A percentile compares a stretch with the other conserved stretches of the same genome.
These are phyloP conservation scores for Rhopalosiphum maidis DNA, from an alignment of 1,140 invertebrate species.

Conservation along the genomic window DNA sequence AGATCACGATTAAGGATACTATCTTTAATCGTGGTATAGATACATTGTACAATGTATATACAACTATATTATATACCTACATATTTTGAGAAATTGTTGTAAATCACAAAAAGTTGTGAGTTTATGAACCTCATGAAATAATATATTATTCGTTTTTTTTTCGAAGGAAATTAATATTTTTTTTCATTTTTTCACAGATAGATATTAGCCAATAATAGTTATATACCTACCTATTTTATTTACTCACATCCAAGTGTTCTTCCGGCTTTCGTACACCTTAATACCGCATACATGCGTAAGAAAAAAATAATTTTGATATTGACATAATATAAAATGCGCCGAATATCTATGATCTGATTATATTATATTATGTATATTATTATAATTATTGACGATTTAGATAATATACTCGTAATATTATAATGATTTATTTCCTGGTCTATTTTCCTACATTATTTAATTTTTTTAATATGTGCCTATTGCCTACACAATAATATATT, in stretches of 20 bases:
- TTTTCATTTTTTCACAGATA: background rate
- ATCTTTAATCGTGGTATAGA: too few species aligned
- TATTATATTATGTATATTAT: background rate
- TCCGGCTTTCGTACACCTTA: background rate
- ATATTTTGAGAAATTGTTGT: too few species aligned
- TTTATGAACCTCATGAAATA: too few species aligned
- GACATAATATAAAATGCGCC: background rate
- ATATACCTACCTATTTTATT: background rate
- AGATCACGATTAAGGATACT: too few species aligned
- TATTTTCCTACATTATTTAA: background rate
- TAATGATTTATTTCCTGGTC: background rate
- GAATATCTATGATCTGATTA: background rate
- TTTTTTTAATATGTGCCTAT: background rate
- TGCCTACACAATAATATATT: background rate
- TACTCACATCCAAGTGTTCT: background rate
- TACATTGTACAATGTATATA: too few species aligned
- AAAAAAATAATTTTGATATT: background rate
- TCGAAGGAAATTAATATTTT: too few species aligned
- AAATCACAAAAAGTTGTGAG: too few species aligned
- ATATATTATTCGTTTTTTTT: too few species aligned
- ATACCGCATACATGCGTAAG: background rate
- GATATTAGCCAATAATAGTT: background rate
- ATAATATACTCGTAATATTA: too few species aligned
- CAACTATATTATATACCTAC: too few species aligned
- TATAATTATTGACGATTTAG: background rate